phyloP scores from a whole-genome alignment of 1,140 invertebrate species.

The Grapholita molesta region DNA sequence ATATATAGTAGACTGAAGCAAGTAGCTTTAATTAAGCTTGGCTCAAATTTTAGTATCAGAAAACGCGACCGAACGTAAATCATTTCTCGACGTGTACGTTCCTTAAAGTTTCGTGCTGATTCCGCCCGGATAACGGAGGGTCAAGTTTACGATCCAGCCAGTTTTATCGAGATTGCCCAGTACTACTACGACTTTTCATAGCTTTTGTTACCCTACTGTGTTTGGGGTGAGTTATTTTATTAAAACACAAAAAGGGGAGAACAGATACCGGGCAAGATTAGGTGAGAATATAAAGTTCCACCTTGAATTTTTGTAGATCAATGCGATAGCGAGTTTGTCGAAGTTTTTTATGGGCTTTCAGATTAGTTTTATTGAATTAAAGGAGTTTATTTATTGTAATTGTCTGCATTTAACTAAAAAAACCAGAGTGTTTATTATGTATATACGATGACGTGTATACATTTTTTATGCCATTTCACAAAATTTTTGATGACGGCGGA shows the following conservation, averaged over 20 bases:
- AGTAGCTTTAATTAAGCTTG: constrained; percentile 53
- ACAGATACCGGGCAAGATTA: constrained; percentile 26
- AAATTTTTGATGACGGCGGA: too few species aligned
- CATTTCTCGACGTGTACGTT: constrained; percentile 37
- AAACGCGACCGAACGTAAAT: constrained; percentile 44
- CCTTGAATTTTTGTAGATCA: constrained; percentile 6
- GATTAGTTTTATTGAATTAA: constrained; percentile 9
- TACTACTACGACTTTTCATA: constrained; percentile 40
- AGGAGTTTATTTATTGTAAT: not conserved
- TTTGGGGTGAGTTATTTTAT: constrained; percentile 47
- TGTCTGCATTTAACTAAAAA: not conserved
- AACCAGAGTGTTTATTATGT: too few species aligned
- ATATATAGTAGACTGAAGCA: not conserved
- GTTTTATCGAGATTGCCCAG: constrained; percentile 62
- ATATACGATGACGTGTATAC: too few species aligned
- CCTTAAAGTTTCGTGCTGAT: constrained; percentile 51
- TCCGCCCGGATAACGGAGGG: constrained; percentile 52
- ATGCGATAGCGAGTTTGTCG: constrained; percentile 7
- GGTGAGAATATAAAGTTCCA: constrained; percentile 15
- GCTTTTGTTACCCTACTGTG: constrained; percentile 45
- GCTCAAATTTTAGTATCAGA: constrained; percentile 50
- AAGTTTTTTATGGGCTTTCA: not conserved
- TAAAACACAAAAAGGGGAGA: constrained; percentile 42
- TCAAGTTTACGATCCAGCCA: constrained; percentile 56
- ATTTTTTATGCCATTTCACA: too few species aligned